A percentile compares a stretch with the other conserved stretches of the same genome.
Conservation (phyloP, 1,140 invertebrate genomes). For the Laupala kohalensis region DNA sequence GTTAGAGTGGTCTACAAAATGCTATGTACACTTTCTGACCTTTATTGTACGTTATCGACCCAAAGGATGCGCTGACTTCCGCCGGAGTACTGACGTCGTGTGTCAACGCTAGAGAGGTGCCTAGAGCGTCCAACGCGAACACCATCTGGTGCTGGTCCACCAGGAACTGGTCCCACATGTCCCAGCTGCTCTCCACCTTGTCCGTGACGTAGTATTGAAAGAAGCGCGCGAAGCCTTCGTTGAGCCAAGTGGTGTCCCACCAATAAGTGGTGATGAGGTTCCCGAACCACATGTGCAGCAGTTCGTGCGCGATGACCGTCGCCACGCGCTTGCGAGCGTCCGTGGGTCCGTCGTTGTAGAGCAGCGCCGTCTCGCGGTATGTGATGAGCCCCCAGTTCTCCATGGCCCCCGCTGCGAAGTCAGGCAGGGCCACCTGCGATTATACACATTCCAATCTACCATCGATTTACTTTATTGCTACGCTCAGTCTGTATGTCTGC, state of each 20-base stretch:
- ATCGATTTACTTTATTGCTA: no score
- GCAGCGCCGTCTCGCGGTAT: conserved; percentile 27
- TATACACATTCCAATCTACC: no score
- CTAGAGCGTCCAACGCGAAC: conserved; percentile 21
- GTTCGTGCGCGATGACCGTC: conserved; percentile 36
- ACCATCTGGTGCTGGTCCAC: conserved; percentile 36
- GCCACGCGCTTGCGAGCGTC: conserved; percentile 27
- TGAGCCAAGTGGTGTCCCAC: conserved; percentile 39
- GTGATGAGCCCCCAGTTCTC: conserved; percentile 77
- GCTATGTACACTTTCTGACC: conserved; percentile 35
- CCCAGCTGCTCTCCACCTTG: conserved; percentile 34
- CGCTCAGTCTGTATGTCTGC: no score
- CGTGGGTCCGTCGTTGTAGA: conserved; percentile 21
- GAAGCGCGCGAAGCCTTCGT: conserved; percentile 40
- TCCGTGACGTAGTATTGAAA: conserved; percentile 26
- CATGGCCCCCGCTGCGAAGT: conserved; percentile 68
- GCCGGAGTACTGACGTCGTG: conserved; percentile 26
- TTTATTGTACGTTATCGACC: conserved; percentile 59
- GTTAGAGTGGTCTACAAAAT: no score
- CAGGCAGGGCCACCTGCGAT: conserved; percentile 60
- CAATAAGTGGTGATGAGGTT: conserved; percentile 30
- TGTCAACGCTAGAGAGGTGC: conserved; percentile 24
- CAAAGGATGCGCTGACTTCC: conserved; percentile 49
- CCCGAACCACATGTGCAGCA: conserved; percentile 36
- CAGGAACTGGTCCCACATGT: conserved; percentile 57